Percentiles rank a stretch among this genome's conserved stretches.
These are phyloP conservation scores for Centrocercus urophasianus DNA, from an alignment of 2,113 vertebrate genomes.

Conservation along the genomic window DNA sequence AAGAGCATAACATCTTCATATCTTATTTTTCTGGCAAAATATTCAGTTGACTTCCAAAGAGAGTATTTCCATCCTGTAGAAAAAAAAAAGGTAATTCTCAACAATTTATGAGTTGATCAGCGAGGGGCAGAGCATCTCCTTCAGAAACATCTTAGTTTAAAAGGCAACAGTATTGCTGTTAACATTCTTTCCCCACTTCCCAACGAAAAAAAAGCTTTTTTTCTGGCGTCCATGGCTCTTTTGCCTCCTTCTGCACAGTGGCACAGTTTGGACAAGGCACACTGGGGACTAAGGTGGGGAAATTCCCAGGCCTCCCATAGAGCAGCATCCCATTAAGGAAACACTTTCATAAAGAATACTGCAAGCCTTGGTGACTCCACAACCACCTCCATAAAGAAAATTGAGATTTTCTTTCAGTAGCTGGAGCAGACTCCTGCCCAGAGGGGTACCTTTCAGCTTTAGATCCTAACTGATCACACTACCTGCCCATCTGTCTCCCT, in stretches of 20 bases:
- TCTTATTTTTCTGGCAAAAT: not conserved
- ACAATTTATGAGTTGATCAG: not conserved
- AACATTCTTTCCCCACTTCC: not conserved
- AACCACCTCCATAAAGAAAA: not conserved
- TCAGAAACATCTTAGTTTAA: not conserved
- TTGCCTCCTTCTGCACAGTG: not conserved
- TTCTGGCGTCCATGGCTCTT: not conserved
- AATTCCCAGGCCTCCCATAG: not conserved
- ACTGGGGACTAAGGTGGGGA: not conserved
- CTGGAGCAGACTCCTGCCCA: not conserved
- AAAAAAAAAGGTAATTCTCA: not conserved
- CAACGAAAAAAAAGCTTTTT: not conserved
- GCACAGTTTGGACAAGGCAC: not conserved
- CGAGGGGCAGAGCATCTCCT: not conserved
- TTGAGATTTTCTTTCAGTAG: not conserved
- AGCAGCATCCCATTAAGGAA: not conserved
- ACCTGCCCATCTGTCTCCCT: not conserved
- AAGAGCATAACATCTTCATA: not conserved
- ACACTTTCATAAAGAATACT: not conserved
- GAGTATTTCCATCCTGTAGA: conserved; percentile 8
- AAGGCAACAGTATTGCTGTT: not conserved
- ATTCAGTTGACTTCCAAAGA: not conserved
- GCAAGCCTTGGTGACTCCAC: not conserved
- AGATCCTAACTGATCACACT: not conserved
- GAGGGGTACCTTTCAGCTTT: not conserved